phyloP scores from a whole-genome alignment of 2,113 vertebrate species.

The Macrotus californicus region DNA sequence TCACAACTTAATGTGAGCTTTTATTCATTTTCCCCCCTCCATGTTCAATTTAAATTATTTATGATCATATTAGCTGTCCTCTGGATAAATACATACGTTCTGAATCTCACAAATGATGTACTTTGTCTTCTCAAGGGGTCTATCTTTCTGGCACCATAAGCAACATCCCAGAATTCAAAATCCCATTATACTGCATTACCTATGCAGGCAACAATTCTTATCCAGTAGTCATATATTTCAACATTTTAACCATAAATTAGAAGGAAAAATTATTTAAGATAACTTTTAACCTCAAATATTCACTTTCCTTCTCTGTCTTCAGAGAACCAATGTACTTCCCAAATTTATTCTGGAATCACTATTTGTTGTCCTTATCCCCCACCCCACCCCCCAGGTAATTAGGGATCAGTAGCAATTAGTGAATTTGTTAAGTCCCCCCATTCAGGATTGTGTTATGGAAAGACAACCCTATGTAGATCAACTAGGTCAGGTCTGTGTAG shows the following conservation, averaged over 20 bases:
- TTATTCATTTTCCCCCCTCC: not conserved
- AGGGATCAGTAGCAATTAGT: not conserved
- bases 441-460: not conserved
- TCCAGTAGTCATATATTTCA: not conserved
- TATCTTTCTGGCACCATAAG: not conserved
- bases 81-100: not conserved
- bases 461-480: not conserved
- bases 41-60: slow-evolving; percentile 48
- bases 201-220: not conserved
- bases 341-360: not conserved
- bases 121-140: not conserved
- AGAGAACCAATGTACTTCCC: not conserved
- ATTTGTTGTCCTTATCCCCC: not conserved
- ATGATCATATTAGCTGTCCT: not conserved
- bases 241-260: not conserved
- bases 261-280: not conserved
- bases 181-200: not conserved
- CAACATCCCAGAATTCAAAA: not conserved
- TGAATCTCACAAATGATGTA: not conserved
- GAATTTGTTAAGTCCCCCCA: not conserved
- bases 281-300: not conserved
- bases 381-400: not conserved
- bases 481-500: not conserved
- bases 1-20: not conserved
- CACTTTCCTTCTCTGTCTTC: not conserved